Conservation (phyloP, 2,888 invertebrate species). For the Nymphalis polychloros region DNA sequence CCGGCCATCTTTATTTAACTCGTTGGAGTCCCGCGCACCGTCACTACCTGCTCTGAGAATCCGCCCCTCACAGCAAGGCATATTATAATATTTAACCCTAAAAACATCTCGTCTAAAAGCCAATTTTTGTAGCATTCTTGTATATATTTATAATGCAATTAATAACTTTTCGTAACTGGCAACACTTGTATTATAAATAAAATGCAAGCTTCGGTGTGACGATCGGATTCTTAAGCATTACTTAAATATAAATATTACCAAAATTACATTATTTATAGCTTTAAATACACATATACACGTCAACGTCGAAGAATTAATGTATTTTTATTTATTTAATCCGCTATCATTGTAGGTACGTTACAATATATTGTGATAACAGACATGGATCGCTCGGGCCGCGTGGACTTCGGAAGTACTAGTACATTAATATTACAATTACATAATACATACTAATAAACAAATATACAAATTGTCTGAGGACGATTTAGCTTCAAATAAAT, state of each 20-base stretch:
- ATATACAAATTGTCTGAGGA: conserved; percentile 28
- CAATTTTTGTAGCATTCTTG: conserved; percentile 16
- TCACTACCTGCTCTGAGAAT: conserved; percentile 57
- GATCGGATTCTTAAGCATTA: conserved; percentile 47
- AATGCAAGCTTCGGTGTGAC: conserved; percentile 29
- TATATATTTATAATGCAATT: conserved; percentile 9
- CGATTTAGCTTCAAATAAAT: conserved; percentile 7
- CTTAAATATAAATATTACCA: conserved; percentile 54
- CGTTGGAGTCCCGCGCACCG: conserved; percentile 60
- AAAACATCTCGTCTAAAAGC: conserved; percentile 26
- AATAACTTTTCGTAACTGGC: conserved; percentile 10
- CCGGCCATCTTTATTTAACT: conserved; percentile 16
- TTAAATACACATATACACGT: conserved; percentile 74
- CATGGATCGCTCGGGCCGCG: conserved; percentile 58
- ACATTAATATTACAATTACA: background rate
- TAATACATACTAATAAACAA: conserved; percentile 20
- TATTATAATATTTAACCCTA: conserved; percentile 13
- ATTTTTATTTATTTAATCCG: conserved; percentile 39
- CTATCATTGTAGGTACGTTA: conserved; percentile 70
- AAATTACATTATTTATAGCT: conserved; percentile 59
- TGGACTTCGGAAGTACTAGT: conserved; percentile 41
- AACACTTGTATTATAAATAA: conserved; percentile 14
- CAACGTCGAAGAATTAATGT: conserved; percentile 62
- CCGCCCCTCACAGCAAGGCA: conserved; percentile 29
- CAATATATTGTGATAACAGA: conserved; percentile 72